These are phyloP conservation scores for Aphaenogaster floridana DNA, from an alignment of 1,140 invertebrate genomes.

Conservation along the genomic window DNA sequence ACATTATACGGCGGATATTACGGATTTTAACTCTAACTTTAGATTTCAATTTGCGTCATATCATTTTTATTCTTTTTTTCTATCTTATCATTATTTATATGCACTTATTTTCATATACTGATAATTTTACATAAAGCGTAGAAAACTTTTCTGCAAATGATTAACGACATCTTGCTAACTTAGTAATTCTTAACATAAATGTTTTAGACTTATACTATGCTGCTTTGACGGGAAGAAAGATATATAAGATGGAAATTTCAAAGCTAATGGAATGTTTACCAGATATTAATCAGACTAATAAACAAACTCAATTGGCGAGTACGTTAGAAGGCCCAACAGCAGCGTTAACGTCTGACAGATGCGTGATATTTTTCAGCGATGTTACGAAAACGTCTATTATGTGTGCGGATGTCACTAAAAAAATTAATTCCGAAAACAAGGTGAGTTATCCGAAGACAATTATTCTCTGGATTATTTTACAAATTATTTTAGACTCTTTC, in stretches of 20 bases:
- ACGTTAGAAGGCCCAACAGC: not conserved
- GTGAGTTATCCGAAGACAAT: not conserved
- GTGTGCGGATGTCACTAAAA: not conserved
- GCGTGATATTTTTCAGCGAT: constrained; percentile 18
- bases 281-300: not conserved
- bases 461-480: not conserved
- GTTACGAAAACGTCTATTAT: not conserved
- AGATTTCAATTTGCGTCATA: not conserved
- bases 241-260: not conserved
- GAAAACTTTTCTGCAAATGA: not conserved
- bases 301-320: not conserved
- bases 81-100: not conserved
- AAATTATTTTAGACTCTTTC: not conserved
- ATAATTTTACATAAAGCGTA: not conserved
- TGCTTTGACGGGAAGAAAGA: not conserved
- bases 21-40: not conserved
- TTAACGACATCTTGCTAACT: not conserved
- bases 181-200: not conserved
- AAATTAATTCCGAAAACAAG: not conserved
- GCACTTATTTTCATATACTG: not conserved
- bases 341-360: not conserved
- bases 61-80: not conserved
- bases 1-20: not conserved
- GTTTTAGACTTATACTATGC: constrained; percentile 38
- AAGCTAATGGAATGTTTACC: not conserved